Evolutionary conservation across 2,888 invertebrate genomes (phyloP), one percentile per base, ranked within the genome.

Genomic region (Atherix ibis): DNA sequence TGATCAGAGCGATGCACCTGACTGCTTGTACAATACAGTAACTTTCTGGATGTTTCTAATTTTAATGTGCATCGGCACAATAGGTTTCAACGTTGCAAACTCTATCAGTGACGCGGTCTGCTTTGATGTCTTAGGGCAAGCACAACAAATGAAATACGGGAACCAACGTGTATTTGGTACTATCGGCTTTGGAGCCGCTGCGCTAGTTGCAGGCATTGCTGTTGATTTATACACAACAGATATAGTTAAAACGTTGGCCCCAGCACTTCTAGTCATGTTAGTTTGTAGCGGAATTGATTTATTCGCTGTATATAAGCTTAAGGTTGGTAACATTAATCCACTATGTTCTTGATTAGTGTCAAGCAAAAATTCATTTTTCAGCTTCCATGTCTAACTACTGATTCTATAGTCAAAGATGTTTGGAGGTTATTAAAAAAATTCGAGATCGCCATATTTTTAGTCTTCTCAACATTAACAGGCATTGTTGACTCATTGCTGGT

Each of bases 21-120:
- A 47, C 22, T 58, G 55, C 18, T 54, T 80, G 14, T 80, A 79
- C 46, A 58, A 58, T 38, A 71, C 74, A 0, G 47, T 59, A 0
- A 66, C 70, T 1, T 85, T 84, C 54, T 83, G 81, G 82, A 63
- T 67, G 3, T 84, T 81, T 45, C 72, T 83, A 0, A 43, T 75
- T 2, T 54, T 82, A 15, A 72, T 81, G 66, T 75, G 76, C 27
- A 42, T 79, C 2, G 83, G 83, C 18, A 79, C 74, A 3, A 77
- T 84, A 38, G 77, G 79, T 4, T 85, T 78, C 50, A 85, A 84
- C 53, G 87, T 91, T 0, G 73, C 77, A 19, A 82, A 88, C 48
- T 84, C 81, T 30, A 76, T 91, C 25, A 81, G 83, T 25, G 92
- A 92, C 57, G 87, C 89, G 1, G 77, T 91, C 18, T 87, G 88